These are phyloP conservation scores for Dexiosoma caninum DNA, from an alignment of 2,888 invertebrate species.

Conservation along the genomic window DNA sequence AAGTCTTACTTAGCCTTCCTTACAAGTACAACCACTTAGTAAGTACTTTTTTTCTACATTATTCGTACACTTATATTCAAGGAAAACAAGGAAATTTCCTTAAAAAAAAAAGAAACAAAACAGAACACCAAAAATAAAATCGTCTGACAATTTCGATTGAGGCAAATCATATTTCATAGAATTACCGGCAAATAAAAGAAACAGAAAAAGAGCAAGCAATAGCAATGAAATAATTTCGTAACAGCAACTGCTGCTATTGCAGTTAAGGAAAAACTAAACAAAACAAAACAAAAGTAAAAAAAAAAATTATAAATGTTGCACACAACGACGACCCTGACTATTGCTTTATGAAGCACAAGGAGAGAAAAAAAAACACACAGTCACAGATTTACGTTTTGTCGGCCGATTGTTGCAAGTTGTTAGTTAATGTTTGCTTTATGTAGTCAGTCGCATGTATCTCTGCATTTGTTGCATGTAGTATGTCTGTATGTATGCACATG, in stretches of 20 bases:
- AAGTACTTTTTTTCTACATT: constrained; percentile 21
- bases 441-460: background rate
- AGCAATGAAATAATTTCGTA: constrained; percentile 49
- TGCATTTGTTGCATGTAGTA: constrained; percentile 44
- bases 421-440: background rate
- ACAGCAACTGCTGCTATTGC: constrained; percentile 24
- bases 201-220: constrained; percentile 11
- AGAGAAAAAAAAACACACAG: too few relatives aligned
- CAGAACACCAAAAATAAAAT: constrained; percentile 25
- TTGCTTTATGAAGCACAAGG: constrained; percentile 33
- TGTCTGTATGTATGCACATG: constrained; percentile 24
- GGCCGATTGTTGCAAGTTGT: constrained; percentile 26
- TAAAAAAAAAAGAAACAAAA: background rate
- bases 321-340: constrained; percentile 53
- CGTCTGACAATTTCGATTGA: constrained; percentile 64
- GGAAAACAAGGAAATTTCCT: constrained; percentile 5
- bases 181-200: constrained; percentile 53
- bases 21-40: constrained; percentile 33
- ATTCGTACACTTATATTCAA: background rate
- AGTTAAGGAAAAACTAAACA: background rate
- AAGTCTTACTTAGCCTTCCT: constrained; percentile 1
- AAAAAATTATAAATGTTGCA: constrained; percentile 14
- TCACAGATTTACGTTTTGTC: constrained; percentile 28
- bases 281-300: background rate
- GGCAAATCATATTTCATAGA: constrained; percentile 66